Conservation (phyloP, 2,797 vertebrate genomes). For the Falco rusticolus region DNA sequence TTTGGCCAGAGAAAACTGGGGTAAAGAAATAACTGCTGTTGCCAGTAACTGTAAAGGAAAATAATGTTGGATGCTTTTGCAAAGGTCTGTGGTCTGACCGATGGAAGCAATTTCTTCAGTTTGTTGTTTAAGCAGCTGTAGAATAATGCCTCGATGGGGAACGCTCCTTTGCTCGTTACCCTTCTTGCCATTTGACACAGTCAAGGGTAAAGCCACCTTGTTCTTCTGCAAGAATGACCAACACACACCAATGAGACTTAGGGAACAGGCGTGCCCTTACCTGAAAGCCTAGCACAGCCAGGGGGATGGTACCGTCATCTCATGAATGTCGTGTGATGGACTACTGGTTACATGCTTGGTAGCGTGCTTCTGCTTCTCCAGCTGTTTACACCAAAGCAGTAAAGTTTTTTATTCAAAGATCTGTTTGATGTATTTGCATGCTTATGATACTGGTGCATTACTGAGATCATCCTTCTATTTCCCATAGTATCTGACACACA, state of each 20-base stretch:
- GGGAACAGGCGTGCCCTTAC: background rate
- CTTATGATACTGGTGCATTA: background rate
- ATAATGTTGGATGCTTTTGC: background rate
- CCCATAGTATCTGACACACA: background rate
- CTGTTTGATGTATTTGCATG: background rate
- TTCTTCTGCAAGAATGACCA: background rate
- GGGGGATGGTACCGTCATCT: background rate
- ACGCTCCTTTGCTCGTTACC: fast-evolving
- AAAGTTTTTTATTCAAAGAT: background rate
- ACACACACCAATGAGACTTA: background rate
- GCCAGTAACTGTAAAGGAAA: background rate
- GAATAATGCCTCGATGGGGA: background rate
- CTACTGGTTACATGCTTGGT: fast-evolving
- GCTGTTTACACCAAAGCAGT: background rate
- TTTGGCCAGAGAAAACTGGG: background rate
- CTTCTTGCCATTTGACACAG: background rate
- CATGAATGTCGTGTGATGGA: fast-evolving
- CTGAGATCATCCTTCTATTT: background rate
- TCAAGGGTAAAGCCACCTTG: background rate
- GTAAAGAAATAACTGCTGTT: background rate
- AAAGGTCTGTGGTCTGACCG: background rate
- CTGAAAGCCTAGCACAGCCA: background rate
- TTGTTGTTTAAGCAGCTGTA: background rate
- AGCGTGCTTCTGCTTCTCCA: background rate
- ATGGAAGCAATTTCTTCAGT: background rate